Evolutionary conservation across 2,888 invertebrate species (phyloP).

Genomic region (Diogma glabrata): DNA sequence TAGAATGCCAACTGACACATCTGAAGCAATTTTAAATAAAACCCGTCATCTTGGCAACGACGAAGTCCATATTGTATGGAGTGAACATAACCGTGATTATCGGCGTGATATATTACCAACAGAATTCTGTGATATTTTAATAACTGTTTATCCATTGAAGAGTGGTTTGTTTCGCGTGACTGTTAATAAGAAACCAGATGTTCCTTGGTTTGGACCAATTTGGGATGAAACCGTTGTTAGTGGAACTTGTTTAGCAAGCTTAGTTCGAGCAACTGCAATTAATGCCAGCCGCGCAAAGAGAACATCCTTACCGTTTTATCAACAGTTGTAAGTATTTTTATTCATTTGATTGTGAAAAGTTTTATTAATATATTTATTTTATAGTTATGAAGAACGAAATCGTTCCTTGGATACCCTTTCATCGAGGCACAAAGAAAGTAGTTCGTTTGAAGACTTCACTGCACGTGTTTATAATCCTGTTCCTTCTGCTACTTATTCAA

Average conservation of each 20-base stretch:
- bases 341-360: constrained; percentile 9
- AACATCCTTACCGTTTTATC: constrained; percentile 77
- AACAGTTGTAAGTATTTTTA: constrained; percentile 64
- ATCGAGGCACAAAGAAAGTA: constrained; percentile 69
- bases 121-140: constrained; percentile 97
- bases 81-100: constrained; percentile 92
- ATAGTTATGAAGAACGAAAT: constrained; percentile 85
- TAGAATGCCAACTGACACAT: constrained; percentile 83
- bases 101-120: constrained; percentile 94
- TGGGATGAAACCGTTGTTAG: constrained; percentile 74
- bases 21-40: constrained; percentile 81
- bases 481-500: constrained; percentile 28
- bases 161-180: constrained; percentile 80
- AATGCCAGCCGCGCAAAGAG: constrained; percentile 88
- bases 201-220: constrained; percentile 90
- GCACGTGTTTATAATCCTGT: constrained; percentile 59
- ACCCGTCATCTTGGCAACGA: constrained; percentile 95
- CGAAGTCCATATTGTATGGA: constrained; percentile 99
- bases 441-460: constrained; percentile 84
- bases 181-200: constrained; percentile 76
- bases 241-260: constrained; percentile 55
- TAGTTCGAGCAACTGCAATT: constrained; percentile 81
- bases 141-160: constrained; percentile 87
- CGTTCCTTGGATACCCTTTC: constrained; percentile 76
- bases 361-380: too few species aligned